phyloP scores from a whole-genome alignment of 2,888 invertebrate genomes.

The Mythimna loreyi region DNA sequence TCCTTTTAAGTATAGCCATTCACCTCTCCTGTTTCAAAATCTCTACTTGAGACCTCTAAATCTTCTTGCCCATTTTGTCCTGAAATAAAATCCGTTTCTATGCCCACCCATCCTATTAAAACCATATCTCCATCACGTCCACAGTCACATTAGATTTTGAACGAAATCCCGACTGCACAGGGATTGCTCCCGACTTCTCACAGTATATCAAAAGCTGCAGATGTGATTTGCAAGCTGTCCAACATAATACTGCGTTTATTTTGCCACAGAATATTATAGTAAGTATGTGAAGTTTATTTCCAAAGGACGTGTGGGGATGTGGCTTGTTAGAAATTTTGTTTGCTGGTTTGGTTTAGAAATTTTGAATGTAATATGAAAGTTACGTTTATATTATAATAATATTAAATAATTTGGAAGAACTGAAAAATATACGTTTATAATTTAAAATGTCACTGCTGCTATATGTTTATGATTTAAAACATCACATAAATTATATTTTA shows the following conservation, averaged over 20 bases:
- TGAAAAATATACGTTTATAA: no score
- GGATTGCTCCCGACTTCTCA: constrained; percentile 24
- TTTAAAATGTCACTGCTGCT: no score
- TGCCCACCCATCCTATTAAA: not conserved
- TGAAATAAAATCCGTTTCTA: not conserved
- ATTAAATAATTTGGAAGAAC: no score
- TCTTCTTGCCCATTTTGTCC: not conserved
- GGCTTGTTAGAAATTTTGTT: not conserved
- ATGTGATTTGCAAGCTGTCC: constrained; percentile 52
- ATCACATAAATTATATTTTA: no score
- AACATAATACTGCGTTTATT: constrained; percentile 33
- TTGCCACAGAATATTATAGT: constrained; percentile 23
- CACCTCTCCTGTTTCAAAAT: no score
- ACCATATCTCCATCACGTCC: constrained; percentile 2
- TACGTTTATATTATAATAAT: no score
- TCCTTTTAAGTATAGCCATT: no score
- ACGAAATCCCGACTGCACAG: constrained; percentile 18
- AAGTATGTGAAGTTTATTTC: not conserved
- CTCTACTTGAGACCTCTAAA: not conserved
- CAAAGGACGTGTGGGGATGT: constrained; percentile 8
- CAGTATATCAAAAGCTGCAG: constrained; percentile 27
- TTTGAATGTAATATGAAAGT: not conserved
- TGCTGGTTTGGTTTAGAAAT: not conserved
- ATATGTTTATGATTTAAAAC: no score
- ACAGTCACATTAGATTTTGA: constrained; percentile 38